A percentile compares a stretch with the other conserved stretches of the same genome.
Conservation (phyloP, 2,888 invertebrate genomes). For the Gortyna flavago region DNA sequence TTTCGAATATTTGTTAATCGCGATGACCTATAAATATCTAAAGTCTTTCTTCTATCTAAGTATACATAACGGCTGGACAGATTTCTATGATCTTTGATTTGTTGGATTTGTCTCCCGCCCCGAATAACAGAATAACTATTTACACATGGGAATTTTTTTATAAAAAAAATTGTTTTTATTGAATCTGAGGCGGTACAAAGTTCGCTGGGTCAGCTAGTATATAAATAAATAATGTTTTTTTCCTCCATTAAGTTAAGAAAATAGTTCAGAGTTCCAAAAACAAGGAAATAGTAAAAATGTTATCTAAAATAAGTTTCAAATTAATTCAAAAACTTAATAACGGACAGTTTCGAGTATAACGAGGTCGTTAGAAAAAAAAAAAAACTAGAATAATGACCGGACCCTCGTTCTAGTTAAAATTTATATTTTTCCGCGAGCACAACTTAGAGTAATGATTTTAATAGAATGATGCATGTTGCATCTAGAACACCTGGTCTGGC, state of each 20-base stretch:
- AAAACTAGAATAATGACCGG: constrained; percentile 21
- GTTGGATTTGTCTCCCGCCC: too few species aligned
- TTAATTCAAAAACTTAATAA: constrained; percentile 6
- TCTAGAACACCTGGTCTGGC: too few species aligned
- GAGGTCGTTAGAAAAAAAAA: constrained; percentile 9
- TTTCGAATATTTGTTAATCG: neutral
- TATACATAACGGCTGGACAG: too few species aligned
- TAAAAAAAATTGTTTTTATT: too few species aligned
- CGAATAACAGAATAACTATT: too few species aligned
- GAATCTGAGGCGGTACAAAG: too few species aligned
- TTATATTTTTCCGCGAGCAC: constrained; percentile 8
- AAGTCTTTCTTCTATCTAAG: too few species aligned
- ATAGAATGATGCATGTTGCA: too few species aligned
- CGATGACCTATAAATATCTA: neutral
- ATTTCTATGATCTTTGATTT: too few species aligned
- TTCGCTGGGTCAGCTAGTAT: too few species aligned
- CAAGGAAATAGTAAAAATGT: neutral
- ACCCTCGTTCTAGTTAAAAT: too few species aligned
- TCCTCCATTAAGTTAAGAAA: neutral
- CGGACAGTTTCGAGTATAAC: constrained; percentile 10
- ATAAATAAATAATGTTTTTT: neutral
- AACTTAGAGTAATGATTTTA: constrained; percentile 43
- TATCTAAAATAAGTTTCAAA: neutral
- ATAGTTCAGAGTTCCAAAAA: neutral
- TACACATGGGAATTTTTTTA: too few species aligned